Conservation (phyloP, 2,888 invertebrate genomes). For the Mythimna lalbum region DNA sequence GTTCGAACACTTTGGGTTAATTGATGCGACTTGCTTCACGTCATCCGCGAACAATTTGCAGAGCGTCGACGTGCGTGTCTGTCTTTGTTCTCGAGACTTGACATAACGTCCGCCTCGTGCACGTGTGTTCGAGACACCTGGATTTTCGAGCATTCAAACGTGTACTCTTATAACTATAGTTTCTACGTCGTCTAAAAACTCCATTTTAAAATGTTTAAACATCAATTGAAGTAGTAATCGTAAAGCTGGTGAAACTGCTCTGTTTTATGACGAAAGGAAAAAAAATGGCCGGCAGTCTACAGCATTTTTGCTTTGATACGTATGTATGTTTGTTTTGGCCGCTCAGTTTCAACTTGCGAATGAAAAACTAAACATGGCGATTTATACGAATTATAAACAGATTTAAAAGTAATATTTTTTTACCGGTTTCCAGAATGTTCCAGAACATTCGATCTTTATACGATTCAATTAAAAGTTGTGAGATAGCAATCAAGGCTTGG, state of each 20-base stretch:
- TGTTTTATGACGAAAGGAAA: slow-evolving; percentile 26
- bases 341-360: slow-evolving; percentile 29
- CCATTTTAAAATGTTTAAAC: slow-evolving; percentile 24
- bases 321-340: slow-evolving; percentile 46
- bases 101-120: slow-evolving; percentile 49
- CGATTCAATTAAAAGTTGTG: slow-evolving; percentile 58
- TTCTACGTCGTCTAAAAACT: slow-evolving; percentile 7
- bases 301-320: slow-evolving; percentile 47
- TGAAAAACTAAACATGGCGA: slow-evolving; percentile 46
- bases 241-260: slow-evolving; percentile 27
- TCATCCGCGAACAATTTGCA: slow-evolving; percentile 54
- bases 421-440: slow-evolving; percentile 35
- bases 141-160: slow-evolving; percentile 9
- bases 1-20: slow-evolving; percentile 53
- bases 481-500: slow-evolving; percentile 51
- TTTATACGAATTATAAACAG: slow-evolving; percentile 30
- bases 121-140: slow-evolving; percentile 42
- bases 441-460: slow-evolving; percentile 20
- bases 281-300: slow-evolving; percentile 27
- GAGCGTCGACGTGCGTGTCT: slow-evolving; percentile 54
- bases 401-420: slow-evolving; percentile 12
- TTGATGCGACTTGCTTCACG: slow-evolving; percentile 56
- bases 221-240: slow-evolving; percentile 46
- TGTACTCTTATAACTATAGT: slow-evolving; percentile 1
- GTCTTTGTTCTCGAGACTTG: slow-evolving; percentile 60